Evolutionary conservation across 2,888 invertebrate species (phyloP), one percentile per base, ranked within the genome.

Genomic region (Gisinianus flammeolus): DNA sequence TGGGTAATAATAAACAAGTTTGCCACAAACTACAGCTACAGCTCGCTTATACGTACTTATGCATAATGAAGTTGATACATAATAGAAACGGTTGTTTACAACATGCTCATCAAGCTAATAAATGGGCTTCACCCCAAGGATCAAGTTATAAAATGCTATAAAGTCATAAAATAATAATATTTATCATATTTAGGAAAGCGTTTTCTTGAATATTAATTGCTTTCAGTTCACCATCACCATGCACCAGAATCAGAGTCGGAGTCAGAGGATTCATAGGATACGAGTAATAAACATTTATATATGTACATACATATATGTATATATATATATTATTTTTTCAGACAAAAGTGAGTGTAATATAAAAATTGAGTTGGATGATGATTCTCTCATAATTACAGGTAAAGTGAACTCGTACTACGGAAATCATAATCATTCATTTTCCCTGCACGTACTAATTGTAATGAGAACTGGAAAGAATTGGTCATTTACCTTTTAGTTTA

Each of bases 141-240:
- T 33, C 2, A 44, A 31, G 71, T 54, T 71, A 71, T 54, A 71
- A 67, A 75, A 35, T 52, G 69, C 54, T 68, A 68, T 76, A 76
- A 76, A 76, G 31, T 69, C 28, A 76, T 76, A 76, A 76, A 76
- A 54, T 76, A 76, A 76, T 76, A 68, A 76, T 76, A 76, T 76
- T 76, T 76, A 76, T 76, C 76, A 76, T 76, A 76, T 76, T 67
- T 75, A 75, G 54, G 71, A 71, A 56, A 26, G n/a, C 12, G 28
- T 69, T 69, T 44, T 69, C 44, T 69, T 26, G 44, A 69, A 62
- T 69, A n/a, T 44, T 69, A 69, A 69, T 69, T 44, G 44, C 62
- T 24, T n/a, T 58, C 67, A 67, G 30, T 31, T 67, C 33, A n/a
- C 68, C 19, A 6, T 35, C 26, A 35, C 22, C 30, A 35, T 35